These are phyloP conservation scores for Cydia fagiglandana DNA, from an alignment of 1,140 invertebrate species.

Conservation along the genomic window DNA sequence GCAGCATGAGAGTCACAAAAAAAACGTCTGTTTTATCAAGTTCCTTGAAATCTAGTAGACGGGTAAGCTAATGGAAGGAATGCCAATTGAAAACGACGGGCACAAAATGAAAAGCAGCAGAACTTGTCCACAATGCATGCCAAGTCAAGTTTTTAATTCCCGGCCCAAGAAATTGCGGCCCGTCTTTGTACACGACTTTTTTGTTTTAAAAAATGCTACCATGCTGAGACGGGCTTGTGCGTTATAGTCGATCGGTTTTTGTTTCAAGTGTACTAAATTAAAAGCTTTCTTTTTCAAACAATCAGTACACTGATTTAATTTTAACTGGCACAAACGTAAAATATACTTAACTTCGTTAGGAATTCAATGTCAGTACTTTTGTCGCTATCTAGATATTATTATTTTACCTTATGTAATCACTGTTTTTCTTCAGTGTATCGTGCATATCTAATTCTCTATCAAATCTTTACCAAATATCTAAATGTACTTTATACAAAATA, in stretches of 20 bases:
- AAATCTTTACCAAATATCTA: no score
- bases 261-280: background rate
- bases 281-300: background rate
- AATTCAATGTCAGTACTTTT: no score
- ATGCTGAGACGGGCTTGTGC: slow-evolving; percentile 1
- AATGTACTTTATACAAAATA: no score
- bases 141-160: slow-evolving; percentile 72
- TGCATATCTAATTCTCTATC: no score
- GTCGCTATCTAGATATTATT: background rate
- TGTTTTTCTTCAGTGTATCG: background rate
- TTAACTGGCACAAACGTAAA: no score
- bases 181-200: slow-evolving; percentile 32
- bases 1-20: background rate
- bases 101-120: background rate
- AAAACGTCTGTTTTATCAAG: background rate
- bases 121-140: slow-evolving; percentile 15
- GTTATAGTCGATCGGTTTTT: background rate
- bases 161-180: slow-evolving; percentile 52
- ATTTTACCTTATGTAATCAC: slow-evolving; percentile 6
- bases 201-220: slow-evolving; percentile 29
- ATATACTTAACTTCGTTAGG: no score
- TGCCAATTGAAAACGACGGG: slow-evolving; percentile 9
- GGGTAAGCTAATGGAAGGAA: background rate
- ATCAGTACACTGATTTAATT: background rate
- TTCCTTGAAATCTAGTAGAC: background rate